Base-by-base conservation (phyloP, 2,113 vertebrate species). In the Nibea coibor region DNA sequence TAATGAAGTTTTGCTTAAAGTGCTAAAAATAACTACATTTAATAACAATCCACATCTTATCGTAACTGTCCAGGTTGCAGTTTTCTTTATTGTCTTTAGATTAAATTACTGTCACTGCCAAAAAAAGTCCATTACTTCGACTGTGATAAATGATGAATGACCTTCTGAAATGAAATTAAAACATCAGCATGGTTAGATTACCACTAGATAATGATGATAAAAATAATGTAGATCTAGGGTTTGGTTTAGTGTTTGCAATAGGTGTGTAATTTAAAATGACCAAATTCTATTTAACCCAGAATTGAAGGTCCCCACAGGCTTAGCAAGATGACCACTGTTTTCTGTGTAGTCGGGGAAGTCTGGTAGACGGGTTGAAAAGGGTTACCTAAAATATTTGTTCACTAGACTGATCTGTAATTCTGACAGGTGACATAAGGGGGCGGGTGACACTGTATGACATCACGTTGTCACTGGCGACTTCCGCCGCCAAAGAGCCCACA, bases 401-500 rank as follows among this genome's bases (percentile, higher is more conserved):
- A 70, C 14, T 17, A 56, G 12, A 62, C 26, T 17, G 22, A 75
- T 76, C 26, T 63, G 76, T 72, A n/a, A 50, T 56, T 62, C 39
- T 80, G 39, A 68, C 42, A 53, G 50, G 63, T 61, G 50, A 54
- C 43, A 53, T 24, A 20, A 61, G 0, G 20, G 39, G 67, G 69
- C 10, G 20, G 28, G 66, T 48, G 59, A 45, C 28, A 2, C 26
- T n/a, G 53, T 1, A 35, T 78, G 82, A 64, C 79, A 75, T 78
- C 3, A 3, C 10, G 58, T 19, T 35, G 82, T 83, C 82, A 67
- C 35, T 3, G 24, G 14, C 53, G 48, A 82, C 54, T 35, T 63
- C 56, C 1, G 48, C 70, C 67, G 43, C 39, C 80, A 43, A 19
- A 31, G 72, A 72, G 68, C 50, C 19, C 67, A 75, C 63, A 47